Conservation (phyloP, 2,797 vertebrate species). For the Poliocrania exsul region DNA sequence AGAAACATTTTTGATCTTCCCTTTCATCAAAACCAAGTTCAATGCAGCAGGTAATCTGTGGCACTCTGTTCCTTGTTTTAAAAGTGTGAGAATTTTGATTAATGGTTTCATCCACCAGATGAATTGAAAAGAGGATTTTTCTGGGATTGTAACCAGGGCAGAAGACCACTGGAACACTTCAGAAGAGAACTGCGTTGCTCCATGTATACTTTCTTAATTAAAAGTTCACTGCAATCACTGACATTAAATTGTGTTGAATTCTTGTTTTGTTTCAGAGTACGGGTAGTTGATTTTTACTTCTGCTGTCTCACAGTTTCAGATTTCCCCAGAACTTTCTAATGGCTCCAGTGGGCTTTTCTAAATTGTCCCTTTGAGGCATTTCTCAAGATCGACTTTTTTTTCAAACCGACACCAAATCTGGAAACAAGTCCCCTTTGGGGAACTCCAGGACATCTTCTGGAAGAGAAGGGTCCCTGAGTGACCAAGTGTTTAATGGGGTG, state of each 20-base stretch:
- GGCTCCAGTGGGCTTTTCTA: neutral
- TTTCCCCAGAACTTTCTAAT: neutral
- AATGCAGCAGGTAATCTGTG: constrained; percentile 3
- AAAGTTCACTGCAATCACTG: neutral
- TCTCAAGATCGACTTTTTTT: neutral
- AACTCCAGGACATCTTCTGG: neutral
- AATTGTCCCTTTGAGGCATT: neutral
- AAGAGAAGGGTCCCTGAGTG: neutral
- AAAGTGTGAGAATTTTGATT: constrained; percentile 23
- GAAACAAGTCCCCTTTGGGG: neutral
- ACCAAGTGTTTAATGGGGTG: neutral
- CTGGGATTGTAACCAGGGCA: neutral
- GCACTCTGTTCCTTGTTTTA: constrained; percentile 1
- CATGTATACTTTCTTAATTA: constrained; percentile 3
- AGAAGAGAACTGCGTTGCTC: neutral
- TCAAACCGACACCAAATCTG: neutral
- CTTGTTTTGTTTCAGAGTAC: neutral
- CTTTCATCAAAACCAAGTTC: constrained; percentile 17
- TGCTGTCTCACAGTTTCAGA: neutral
- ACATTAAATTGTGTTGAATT: neutral
- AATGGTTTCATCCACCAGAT: constrained; percentile 14
- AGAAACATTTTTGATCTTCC: constrained; percentile 19
- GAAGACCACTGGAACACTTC: neutral
- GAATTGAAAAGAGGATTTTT: neutral
- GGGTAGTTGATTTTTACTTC: neutral